Percentiles rank a stretch among this genome's conserved stretches.
These are phyloP conservation scores for Megamerina dolium DNA, from an alignment of 2,888 invertebrate genomes.

Conservation along the genomic window DNA sequence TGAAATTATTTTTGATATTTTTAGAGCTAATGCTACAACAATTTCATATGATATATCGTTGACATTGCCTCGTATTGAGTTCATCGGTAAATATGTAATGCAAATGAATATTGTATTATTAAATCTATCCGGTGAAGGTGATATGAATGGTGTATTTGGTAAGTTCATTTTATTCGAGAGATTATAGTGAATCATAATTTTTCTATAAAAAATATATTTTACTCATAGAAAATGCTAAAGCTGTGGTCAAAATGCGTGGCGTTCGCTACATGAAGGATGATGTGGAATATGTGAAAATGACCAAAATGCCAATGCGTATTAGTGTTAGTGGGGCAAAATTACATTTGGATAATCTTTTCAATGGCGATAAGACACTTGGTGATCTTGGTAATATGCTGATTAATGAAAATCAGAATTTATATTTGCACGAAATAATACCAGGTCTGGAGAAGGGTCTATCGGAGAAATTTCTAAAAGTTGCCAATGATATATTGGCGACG, in stretches of 20 bases:
- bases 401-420: constrained; percentile 46
- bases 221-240: constrained; percentile 41
- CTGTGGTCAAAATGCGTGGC: constrained; percentile 44
- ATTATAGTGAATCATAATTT: neutral
- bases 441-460: constrained; percentile 46
- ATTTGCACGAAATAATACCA: constrained; percentile 45
- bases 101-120: constrained; percentile 43
- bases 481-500: constrained; percentile 42
- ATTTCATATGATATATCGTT: constrained; percentile 44
- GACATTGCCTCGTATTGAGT: constrained; percentile 43
- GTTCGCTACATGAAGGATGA: constrained; percentile 34
- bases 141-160: constrained; percentile 44
- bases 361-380: constrained; percentile 43
- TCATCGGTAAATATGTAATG: constrained; percentile 44
- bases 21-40: constrained; percentile 39
- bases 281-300: constrained; percentile 44
- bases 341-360: constrained; percentile 45
- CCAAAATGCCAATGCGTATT: constrained; percentile 41
- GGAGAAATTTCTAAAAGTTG: constrained; percentile 44
- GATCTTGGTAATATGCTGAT: constrained; percentile 46
- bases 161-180: constrained; percentile 7
- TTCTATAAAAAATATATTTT: neutral
- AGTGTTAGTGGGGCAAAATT: constrained; percentile 41
- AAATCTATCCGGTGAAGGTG: constrained; percentile 44
- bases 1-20: constrained; percentile 11